phyloP scores from a whole-genome alignment of 2,113 vertebrate species.

The Nannobrachium achirus region DNA sequence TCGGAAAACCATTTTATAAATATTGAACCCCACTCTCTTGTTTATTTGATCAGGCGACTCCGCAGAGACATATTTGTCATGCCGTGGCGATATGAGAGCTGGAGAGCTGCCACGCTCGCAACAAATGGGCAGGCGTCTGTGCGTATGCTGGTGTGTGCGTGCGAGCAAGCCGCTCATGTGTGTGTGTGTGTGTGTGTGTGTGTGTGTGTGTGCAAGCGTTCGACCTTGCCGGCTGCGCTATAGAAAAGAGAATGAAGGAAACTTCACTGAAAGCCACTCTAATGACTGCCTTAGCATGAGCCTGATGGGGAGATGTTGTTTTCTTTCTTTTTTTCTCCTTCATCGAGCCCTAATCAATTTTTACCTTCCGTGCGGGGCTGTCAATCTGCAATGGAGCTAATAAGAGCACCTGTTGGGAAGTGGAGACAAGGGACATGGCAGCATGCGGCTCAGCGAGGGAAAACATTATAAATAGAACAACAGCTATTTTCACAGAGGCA shows the following conservation, averaged over 20 bases:
- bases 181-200: background rate
- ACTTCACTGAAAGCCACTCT: slow-evolving; percentile 6
- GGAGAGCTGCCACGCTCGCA: background rate
- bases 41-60: slow-evolving; percentile 25
- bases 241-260: slow-evolving; percentile 2
- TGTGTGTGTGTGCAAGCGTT: background rate
- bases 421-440: background rate
- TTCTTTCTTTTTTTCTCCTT: background rate
- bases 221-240: too few species aligned
- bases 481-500: too few species aligned
- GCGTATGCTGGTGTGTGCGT: background rate
- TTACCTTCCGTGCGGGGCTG: slow-evolving; percentile 3
- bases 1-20: slow-evolving; percentile 29
- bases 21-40: slow-evolving; percentile 33
- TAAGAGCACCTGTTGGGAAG: slow-evolving; percentile 13
- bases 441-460: background rate
- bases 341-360: slow-evolving; percentile 32
- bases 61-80: slow-evolving; percentile 23
- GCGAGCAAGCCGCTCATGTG: too few species aligned
- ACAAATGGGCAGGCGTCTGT: background rate
- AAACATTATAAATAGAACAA: too few species aligned
- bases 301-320: slow-evolving; percentile 14
- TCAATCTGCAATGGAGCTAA: slow-evolving; percentile 26
- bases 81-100: background rate
- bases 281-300: background rate